Evolutionary conservation across 2,113 vertebrate species (phyloP).

Genomic region (Peromyscus polionotus): DNA sequence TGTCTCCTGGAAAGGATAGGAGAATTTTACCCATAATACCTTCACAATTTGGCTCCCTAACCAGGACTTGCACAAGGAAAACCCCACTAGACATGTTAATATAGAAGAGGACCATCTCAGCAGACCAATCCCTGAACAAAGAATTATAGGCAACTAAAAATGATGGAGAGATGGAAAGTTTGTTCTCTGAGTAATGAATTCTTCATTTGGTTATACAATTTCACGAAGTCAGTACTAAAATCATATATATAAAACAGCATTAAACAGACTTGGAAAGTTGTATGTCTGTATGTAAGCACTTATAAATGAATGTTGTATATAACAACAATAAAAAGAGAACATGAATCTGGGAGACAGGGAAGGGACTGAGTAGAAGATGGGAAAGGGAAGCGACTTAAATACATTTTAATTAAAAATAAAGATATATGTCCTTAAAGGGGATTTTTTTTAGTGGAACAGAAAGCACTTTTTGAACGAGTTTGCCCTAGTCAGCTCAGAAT

Average conservation of each 20-base stretch:
- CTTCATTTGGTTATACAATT: not conserved
- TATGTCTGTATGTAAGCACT: not conserved
- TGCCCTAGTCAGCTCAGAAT: not conserved
- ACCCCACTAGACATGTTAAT: not conserved
- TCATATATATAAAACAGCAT: not conserved
- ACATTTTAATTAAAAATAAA: not conserved
- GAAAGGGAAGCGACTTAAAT: not conserved
- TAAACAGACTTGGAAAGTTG: not conserved
- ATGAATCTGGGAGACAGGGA: not conserved
- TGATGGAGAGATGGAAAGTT: not conserved
- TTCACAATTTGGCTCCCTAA: not conserved
- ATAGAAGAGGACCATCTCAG: not conserved
- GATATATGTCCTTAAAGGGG: not conserved
- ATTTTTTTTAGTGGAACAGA: not conserved
- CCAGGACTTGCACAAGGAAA: not conserved
- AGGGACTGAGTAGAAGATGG: no score
- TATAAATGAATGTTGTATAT: not conserved
- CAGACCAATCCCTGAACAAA: not conserved
- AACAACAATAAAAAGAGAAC: not conserved
- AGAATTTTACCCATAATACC: not conserved
- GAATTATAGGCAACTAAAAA: not conserved
- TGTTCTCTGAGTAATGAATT: not conserved
- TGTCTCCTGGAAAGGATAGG: not conserved
- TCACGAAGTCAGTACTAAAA: not conserved
- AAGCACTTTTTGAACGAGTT: not conserved